Base-by-base conservation (phyloP, 2,888 invertebrate genomes). In the Eretmocerus hayati region DNA sequence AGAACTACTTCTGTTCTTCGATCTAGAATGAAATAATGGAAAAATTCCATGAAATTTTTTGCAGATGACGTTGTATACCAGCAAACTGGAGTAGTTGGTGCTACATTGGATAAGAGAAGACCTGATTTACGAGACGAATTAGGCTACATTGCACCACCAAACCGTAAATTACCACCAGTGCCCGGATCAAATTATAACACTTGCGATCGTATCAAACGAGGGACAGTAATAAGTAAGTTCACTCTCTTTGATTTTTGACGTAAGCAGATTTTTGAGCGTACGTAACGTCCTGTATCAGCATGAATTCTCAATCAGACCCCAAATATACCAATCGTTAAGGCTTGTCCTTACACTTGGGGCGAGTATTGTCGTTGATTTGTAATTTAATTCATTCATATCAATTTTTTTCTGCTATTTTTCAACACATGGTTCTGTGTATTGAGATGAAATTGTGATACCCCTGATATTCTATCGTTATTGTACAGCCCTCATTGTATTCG, bases 151-250 rank as follows among this genome's bases (percentile, higher is more conserved):
- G 90, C 92, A 0, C 91, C 92, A 19, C 92, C 91, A 46, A 92
- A 92, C 74, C 80, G 91, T 62, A 92, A 92, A 73, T 79, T 91
- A 49, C 91, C 92, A 1, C 92, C 92, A 19, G 91, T 92, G 6
- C 91, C 91, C 46, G 91, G 91, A 59, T 90, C 90, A 46, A 91
- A 91, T 75, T 91, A 91, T 77, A 91, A 90, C 73, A 92, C 91
- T 23, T 91, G 91, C 74, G 91, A 92, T 75, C 81, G 91, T 66
- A 90, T 91, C 77, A 91, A 91, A 80, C 82, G 91, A 77, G 90
- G 90, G 84, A 90, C 86, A 74, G 87, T 86, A 63, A 87, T 88
- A 81, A 88, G 88, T 89, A 81, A 88, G 88, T 54, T 11, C 11
- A 9, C 26, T 9, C 11, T 26, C 11, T 26, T 26, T 6, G 6